Evolutionary conservation across 1,140 invertebrate genomes (phyloP), one percentile per base, ranked within the genome.

Genomic region (Diachasma alloeum): DNA sequence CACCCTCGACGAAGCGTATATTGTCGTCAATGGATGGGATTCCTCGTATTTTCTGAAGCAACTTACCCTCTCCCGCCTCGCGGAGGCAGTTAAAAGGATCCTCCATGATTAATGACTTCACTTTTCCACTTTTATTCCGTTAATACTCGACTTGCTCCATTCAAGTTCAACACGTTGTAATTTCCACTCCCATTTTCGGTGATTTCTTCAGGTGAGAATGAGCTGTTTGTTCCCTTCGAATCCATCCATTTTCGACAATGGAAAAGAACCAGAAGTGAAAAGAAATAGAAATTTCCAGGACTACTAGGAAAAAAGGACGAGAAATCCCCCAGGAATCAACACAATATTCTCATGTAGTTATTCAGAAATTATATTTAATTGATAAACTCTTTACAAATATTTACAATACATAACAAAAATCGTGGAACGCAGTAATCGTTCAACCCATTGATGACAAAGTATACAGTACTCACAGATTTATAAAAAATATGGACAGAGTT

Each of bases 331-430:
- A 59, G 26, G 26, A 66, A 66, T 66, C 13, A 26, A 66, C n/a
- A 68, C 36, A 39, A 17, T 37, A 26, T 31, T 39, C n/a, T 68
- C n/a, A 39, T 26, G 22, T 31, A 31, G 13, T 31, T 66, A 17
- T 68, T 37, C 36, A 68, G 53, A 85, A 83, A 83, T 87, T 79
- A 81, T 83, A 83, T 85, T 85, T 87, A 84, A 86, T 85, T 74
- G 81, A 87, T 86, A 83, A 84, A 83, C 76, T 86, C 81, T 89
- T 86, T 87, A 89, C 84, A 88, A 85, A 87, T 89, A 88, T 89
- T 78, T 88, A 89, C 84, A 89, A 80, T 86, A 79, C 74, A 88
- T 74, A 79, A 89, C 81, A 83, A 83, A 88, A 83, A 42, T 70
- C 76, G 9, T 48, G 22, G 31, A 69, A 42, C 67, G 68, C n/a